Base-by-base conservation (phyloP, 1,140 invertebrate genomes). In the Heliconius congener region DNA sequence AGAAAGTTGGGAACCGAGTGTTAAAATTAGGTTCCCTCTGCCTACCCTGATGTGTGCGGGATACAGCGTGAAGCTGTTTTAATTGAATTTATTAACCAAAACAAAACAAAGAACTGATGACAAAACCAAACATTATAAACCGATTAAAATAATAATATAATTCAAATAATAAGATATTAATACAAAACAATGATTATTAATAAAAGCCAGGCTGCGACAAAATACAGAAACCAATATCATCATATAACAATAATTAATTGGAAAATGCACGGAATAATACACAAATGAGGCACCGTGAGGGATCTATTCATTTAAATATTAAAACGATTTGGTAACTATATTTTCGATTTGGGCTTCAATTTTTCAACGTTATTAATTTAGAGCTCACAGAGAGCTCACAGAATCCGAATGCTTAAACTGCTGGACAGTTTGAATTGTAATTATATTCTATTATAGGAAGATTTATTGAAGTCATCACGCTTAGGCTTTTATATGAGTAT, bases 231-330 rank as follows among this genome's bases (percentile, higher is more conserved):
- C 60, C 27, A 13, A 5, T 27, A 66, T 30, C 27, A 30, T 27
- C 30, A 23, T 66, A 66, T 66, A 66, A 66, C 30, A 66, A 27
- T 66, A 73, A 46, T 27, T 75, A 75, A 75, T 60, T 75, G 74
- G 74, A 75, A 75, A 66, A 60, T 39, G 39, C 37, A 66, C 19
- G 23, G n/a, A 57, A 75, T 75, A 60, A 75, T 75, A 27, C 57
- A 66, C 30, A 66, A 75, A 75, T 23, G 2, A 60, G 11, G 55
- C 34, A 39, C 55, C 74, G 39, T 37, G 30, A 39, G 74, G 46
- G 74, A 75, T 9, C 74, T 66, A 75, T 75, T 75, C 74, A 60
- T 75, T 75, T 75, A 75, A 75, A 75, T 60, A 75, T n/a, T 39
- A 75, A 66, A 37, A 30, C 55, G 46, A 42, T 74, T 74, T 74